phyloP scores from a whole-genome alignment of 2,888 invertebrate species.

The Ectemnius cavifrons region DNA sequence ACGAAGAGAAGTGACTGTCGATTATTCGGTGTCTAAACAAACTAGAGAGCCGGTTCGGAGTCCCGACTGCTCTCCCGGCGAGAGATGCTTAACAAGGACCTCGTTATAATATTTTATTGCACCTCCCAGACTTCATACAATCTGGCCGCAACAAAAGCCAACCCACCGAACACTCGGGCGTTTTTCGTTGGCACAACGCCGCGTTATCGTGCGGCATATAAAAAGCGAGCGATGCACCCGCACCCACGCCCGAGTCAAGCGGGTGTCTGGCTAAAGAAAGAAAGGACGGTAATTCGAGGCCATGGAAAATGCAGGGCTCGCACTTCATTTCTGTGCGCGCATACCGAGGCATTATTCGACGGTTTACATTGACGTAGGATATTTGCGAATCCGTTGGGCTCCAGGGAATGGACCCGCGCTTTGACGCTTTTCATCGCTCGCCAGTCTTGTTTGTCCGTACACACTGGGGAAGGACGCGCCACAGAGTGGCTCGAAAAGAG shows the following conservation, averaged over 20 bases:
- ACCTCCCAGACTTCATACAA: slow-evolving; percentile 41
- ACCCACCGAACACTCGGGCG: slow-evolving; percentile 4
- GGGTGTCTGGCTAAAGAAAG: too few relatives aligned
- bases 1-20: slow-evolving; percentile 69
- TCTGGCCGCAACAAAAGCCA: slow-evolving; percentile 16
- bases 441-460: too few relatives aligned
- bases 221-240: slow-evolving; percentile 28
- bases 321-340: background rate
- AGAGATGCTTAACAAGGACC: slow-evolving; percentile 75
- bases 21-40: slow-evolving; percentile 78
- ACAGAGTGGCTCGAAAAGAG: slow-evolving; percentile 29
- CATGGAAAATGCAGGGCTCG: background rate
- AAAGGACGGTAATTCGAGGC: background rate
- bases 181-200: slow-evolving; percentile 3
- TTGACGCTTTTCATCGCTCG: too few relatives aligned
- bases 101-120: slow-evolving; percentile 77
- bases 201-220: slow-evolving; percentile 17
- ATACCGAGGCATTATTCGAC: too few relatives aligned
- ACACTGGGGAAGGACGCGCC: slow-evolving; percentile 19
- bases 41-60: slow-evolving; percentile 66
- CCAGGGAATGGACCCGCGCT: too few relatives aligned
- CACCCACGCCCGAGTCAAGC: background rate
- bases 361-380: too few relatives aligned
- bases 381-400: too few relatives aligned
- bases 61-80: slow-evolving; percentile 42